Evolutionary conservation across 2,797 vertebrate species (phyloP).

Genomic region (Pelochelys cantorii): DNA sequence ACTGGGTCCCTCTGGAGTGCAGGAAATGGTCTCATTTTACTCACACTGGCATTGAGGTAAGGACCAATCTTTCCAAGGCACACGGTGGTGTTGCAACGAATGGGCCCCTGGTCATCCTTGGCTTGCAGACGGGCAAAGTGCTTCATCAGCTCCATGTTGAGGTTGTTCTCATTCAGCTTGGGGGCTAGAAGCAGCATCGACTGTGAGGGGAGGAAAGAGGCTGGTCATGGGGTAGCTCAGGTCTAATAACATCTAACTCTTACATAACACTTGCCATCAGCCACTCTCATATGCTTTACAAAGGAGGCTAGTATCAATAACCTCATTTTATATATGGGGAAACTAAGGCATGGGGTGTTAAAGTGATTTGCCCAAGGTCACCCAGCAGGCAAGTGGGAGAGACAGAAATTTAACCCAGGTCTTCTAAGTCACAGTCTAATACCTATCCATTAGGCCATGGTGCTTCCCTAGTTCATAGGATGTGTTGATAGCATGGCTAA

Average conservation of each 20-base stretch:
- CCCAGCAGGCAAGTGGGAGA: not conserved
- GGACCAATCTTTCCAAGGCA: slow-evolving; percentile 95
- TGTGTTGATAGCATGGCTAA: not conserved
- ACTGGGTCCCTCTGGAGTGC: not conserved
- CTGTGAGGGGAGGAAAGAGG: slow-evolving; percentile 66
- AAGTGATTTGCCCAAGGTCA: not conserved
- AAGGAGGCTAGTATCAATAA: too few relatives aligned
- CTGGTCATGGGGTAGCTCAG: not conserved
- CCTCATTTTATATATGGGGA: too few relatives aligned
- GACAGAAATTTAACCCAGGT: not conserved
- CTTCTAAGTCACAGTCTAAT: not conserved
- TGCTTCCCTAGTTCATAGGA: not conserved
- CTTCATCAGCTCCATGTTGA: slow-evolving; percentile 93
- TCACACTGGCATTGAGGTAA: slow-evolving; percentile 90
- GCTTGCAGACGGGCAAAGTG: slow-evolving; percentile 94
- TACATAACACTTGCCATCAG: too few relatives aligned
- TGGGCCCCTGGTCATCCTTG: slow-evolving; percentile 93
- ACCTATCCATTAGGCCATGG: too few relatives aligned
- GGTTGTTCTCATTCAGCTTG: slow-evolving; percentile 90
- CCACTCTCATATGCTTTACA: too few relatives aligned
- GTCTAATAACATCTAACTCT: not conserved
- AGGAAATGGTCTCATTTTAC: not conserved
- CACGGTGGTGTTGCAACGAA: slow-evolving; percentile 95
- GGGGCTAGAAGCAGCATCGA: slow-evolving; percentile 95
- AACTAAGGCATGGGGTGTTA: too few relatives aligned